phyloP scores from a whole-genome alignment of 2,888 invertebrate genomes.

The Lithophane semibrunnea region DNA sequence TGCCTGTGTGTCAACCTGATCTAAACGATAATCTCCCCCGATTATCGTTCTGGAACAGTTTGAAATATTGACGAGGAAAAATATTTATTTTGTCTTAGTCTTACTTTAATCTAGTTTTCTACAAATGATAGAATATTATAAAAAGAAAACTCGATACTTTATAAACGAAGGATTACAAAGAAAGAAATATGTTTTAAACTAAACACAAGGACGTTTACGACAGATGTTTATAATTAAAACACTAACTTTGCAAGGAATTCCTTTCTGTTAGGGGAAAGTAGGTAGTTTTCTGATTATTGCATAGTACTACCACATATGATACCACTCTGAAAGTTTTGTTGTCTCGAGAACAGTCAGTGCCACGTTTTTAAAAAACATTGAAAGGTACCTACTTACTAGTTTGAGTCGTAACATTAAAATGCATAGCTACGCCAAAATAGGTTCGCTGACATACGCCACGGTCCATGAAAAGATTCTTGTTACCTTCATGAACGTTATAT shows the following conservation, averaged over 20 bases:
- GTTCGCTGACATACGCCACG: not conserved
- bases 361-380: too few relatives aligned
- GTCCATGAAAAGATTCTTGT: not conserved
- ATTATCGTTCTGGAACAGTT: not conserved
- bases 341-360: too few relatives aligned
- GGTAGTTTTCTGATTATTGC: not conserved
- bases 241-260: not conserved
- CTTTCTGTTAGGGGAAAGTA: not conserved
- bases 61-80: not conserved
- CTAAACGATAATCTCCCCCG: too few relatives aligned
- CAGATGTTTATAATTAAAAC: not conserved
- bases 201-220: not conserved
- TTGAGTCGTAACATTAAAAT: too few relatives aligned
- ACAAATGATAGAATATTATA: too few relatives aligned
- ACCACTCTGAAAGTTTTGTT: too few relatives aligned
- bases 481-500: conserved; percentile 13
- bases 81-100: not conserved
- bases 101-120: not conserved
- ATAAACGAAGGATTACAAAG: not conserved
- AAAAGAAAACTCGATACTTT: too few relatives aligned
- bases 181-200: not conserved
- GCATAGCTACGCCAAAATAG: too few relatives aligned
- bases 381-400: too few relatives aligned
- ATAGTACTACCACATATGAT: not conserved
- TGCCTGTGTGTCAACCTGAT: not conserved